Evolutionary conservation across 92 coral and sea anemone genomes (phyloP).

Genomic region (Palythoa grandis): DNA sequence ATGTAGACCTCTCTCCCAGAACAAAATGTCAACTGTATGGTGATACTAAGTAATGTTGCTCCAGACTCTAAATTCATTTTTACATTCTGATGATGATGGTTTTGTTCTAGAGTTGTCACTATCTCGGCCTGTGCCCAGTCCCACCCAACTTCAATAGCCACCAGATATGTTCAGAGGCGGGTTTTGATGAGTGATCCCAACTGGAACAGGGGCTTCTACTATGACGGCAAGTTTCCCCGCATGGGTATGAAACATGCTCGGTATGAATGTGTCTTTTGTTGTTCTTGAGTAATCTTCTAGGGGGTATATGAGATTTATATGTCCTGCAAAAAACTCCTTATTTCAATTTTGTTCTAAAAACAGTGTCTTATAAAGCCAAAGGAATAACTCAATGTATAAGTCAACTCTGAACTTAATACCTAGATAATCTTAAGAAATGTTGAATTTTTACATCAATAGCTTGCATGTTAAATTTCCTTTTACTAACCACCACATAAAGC

Average conservation of each 20-base stretch:
- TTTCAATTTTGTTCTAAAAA: neutral
- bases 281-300: neutral
- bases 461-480: too few relatives aligned
- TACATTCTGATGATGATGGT: neutral
- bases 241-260: slow-evolving; percentile 96
- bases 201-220: slow-evolving; percentile 96
- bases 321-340: too few relatives aligned
- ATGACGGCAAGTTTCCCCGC: slow-evolving; percentile 80
- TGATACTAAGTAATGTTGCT: too few relatives aligned
- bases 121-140: slow-evolving; percentile 98
- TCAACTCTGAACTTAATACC: too few relatives aligned
- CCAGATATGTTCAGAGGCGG: slow-evolving; percentile 91
- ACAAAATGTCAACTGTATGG: too few relatives aligned
- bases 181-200: slow-evolving; percentile 95
- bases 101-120: slow-evolving; percentile 68
- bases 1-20: too few relatives aligned
- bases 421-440: too few relatives aligned
- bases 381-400: too few relatives aligned
- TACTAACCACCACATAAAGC: too few relatives aligned
- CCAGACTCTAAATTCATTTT: too few relatives aligned
- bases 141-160: slow-evolving; percentile 96
- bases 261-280: slow-evolving; percentile 40
- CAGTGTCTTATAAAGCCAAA: neutral
- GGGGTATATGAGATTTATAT: too few relatives aligned
- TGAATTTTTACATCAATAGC: too few relatives aligned